Conservation (phyloP, 92 coral and sea anemone genomes). For the Siderastrea siderea region DNA sequence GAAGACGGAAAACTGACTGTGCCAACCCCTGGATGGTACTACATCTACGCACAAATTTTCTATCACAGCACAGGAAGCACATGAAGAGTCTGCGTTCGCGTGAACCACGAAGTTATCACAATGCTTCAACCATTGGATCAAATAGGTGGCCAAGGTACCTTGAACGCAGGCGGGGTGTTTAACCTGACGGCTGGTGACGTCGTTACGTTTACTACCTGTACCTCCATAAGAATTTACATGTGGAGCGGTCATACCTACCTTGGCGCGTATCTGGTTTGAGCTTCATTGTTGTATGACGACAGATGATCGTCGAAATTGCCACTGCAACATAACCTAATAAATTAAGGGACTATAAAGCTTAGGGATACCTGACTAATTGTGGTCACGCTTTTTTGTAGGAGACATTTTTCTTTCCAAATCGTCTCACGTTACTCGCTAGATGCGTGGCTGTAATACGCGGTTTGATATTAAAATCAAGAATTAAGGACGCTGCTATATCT, state of each 20-base stretch:
- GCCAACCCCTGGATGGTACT: slow-evolving; percentile 79
- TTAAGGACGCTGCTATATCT: no score
- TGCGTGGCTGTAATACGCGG: no score
- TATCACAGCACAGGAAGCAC: slow-evolving; percentile 36
- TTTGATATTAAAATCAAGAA: no score
- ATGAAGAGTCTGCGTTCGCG: slow-evolving; percentile 57
- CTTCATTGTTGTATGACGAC: no score
- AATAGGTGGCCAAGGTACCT: neutral
- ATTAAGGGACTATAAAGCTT: no score
- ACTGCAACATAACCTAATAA: neutral
- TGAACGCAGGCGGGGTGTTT: slow-evolving; percentile 19
- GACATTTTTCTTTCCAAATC: no score
- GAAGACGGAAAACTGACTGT: slow-evolving; percentile 75
- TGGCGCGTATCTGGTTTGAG: slow-evolving; percentile 21
- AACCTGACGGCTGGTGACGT: slow-evolving; percentile 18
- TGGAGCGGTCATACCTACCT: neutral
- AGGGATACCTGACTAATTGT: no score
- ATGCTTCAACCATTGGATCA: neutral
- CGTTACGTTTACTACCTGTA: neutral
- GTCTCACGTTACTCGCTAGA: no score
- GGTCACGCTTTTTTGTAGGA: no score
- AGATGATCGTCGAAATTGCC: no score
- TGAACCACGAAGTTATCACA: slow-evolving; percentile 10
- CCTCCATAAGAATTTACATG: neutral
- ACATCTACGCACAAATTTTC: slow-evolving; percentile 79